Evolutionary conservation across 2,888 invertebrate genomes (phyloP).

Genomic region (Rutpela maculata): DNA sequence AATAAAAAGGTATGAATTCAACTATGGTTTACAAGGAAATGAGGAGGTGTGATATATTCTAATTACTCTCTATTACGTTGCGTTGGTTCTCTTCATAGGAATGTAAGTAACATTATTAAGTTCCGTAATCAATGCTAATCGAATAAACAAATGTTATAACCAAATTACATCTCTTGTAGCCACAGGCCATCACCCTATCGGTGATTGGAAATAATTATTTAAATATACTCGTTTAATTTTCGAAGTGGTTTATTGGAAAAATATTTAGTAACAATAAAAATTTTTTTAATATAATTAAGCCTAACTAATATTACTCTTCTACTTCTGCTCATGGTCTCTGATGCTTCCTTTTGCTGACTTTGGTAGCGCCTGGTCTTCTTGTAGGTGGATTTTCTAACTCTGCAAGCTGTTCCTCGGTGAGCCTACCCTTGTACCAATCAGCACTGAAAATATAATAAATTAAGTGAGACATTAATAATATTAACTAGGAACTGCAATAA

Average conservation of each 20-base stretch:
- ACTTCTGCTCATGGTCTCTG: constrained; percentile 26
- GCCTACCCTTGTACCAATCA: constrained; percentile 91
- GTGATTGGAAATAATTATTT: no score
- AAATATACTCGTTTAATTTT: not conserved
- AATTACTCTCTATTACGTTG: no score
- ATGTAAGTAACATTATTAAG: no score
- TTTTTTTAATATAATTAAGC: constrained; percentile 5
- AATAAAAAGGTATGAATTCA: no score
- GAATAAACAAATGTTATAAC: no score
- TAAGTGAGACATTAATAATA: not conserved
- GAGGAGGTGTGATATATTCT: no score
- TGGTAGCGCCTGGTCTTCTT: constrained; percentile 77
- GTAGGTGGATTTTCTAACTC: constrained; percentile 88
- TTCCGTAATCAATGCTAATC: no score
- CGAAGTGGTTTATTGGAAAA: constrained; percentile 26
- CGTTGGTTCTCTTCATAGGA: no score
- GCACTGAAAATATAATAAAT: constrained; percentile 75
- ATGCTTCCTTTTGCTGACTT: constrained; percentile 75
- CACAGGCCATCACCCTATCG: no score
- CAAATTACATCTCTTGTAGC: no score
- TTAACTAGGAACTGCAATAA: no score
- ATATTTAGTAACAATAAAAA: constrained; percentile 38
- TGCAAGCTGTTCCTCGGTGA: constrained; percentile 87
- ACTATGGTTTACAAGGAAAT: no score
- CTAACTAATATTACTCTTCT: constrained; percentile 17